Base-by-base conservation (phyloP, 2,888 invertebrate species). In the Patella caerulea region DNA sequence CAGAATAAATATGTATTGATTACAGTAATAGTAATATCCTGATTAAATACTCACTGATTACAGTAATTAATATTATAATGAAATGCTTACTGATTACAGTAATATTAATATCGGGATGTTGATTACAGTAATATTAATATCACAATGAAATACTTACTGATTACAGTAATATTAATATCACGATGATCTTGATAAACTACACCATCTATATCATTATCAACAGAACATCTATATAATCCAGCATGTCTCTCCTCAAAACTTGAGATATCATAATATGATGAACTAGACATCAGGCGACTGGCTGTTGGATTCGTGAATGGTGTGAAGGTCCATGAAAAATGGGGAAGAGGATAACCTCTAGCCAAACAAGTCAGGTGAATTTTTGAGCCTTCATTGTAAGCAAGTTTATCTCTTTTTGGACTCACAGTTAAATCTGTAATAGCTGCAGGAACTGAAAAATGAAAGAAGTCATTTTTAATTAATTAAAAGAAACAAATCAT, bases 221-320 rank as follows among this genome's bases (percentile, higher is more conserved):
- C 86, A 15, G 75, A 78, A 79, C 86, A 86, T 14, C 78, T 81
- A 59, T 85, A 86, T n/a, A 75, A 83, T 2, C 86, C 86, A 14
- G 77, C 78, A 71, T 84, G 79, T 0, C 56, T 70, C 2, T 19
- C n/a, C 45, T 81, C 73, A 7, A 82, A 76, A 53, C 59, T 79
- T 29, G 69, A 54, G 70, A 74, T 80, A 45, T 71, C 78, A 75
- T 74, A 76, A 55, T 9, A 76, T 53, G 73, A 77, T 69, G 73
- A 72, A 45, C 19, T 79, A 34, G 78, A 74, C 69, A 78, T 56
- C n/a, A 77, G 75, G 11, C 69, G 77, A 45, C 78, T 73, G 54
- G 75, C 72, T 9, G 75, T 55, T 56, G 74, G 78, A 72, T 80
- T 80, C 72, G 79, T 77, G 17, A 75, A 75, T 9, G 84, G 79